Evolutionary conservation across 2,113 vertebrate species (phyloP), one percentile per base, ranked within the genome.

Genomic region (Calidris pygmaea): DNA sequence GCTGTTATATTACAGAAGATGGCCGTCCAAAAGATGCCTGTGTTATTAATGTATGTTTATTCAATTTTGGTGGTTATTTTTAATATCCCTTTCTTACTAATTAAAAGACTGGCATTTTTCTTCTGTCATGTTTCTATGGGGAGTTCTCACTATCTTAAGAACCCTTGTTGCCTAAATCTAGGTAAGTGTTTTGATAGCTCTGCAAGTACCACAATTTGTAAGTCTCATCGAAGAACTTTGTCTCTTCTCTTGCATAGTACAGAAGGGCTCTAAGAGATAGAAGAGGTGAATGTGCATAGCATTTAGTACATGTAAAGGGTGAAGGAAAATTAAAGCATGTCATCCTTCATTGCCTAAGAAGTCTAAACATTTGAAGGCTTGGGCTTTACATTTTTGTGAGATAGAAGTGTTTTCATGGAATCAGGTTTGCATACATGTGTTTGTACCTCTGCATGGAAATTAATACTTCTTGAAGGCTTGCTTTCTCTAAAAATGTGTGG

Each of bases 21-120:
- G 99, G 99, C 30, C 98, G 97, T 88, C 97, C 98, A 35, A 99
- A 99, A 98, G 99, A 99, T 97, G 99, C 99, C 26, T 99, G 99
- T 97, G 99, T 99, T 84, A 99, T 99, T 95, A 99, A 97, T 95
- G 99, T 99, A 97, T 98, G 99, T 98, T 96, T 66, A 75, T 30
- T 68, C 30, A 43, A n/a, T 60, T 30, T 29, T 19, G 27, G 52
- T 53, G 13, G 52, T 53, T 67, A 94, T 39, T 22, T 48, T 30
- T 34, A 30, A 30, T 93, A 53, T 24, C 14, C 8, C 5, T 7
- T 74, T 83, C 63, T 63, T 56, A 37, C 19, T 80, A 17, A 45
- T 83, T 19, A 73, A 80, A 74, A 75, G 60, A 29, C 34, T 68
- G 13, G 12, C 7, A 27, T 80, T 95, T 94, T n/a, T 93, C 26